Evolutionary conservation across 64 coral and sea anemone genomes (phyloP), one percentile per base, ranked within the genome.

Genomic region (Astreopora myriophthalma): DNA sequence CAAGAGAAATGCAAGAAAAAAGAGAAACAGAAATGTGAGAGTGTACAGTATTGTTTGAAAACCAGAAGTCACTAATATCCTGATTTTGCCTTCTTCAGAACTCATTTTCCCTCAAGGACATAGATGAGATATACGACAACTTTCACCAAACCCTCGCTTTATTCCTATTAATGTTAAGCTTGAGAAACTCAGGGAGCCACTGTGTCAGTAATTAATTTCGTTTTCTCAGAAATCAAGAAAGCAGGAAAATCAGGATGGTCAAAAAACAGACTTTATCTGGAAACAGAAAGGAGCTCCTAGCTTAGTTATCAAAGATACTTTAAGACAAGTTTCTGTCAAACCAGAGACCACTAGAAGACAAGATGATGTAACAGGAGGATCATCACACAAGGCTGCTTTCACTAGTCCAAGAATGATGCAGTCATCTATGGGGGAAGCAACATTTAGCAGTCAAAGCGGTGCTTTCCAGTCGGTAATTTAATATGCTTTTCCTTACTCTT

Each of bases 201-300:
- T n/a, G n/a, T n/a, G n/a, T n/a, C n/a, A n/a, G n/a, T n/a, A n/a
- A n/a, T n/a, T n/a, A n/a, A 12, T 48, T 76, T 76, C 26, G n/a
- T 73, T 44, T 62, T 38, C 58, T 64, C 30, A 83, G 79, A 83
- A 83, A 83, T 83, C 79, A 83, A 83, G 14, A 60, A 60, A 65
- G 6, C 79, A 64, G 20, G 31, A 11, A 14, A 34, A 65, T 30
- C 34, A 37, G n/a, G 79, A 37, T 14, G 17, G 10, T 55, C 10
- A 19, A 55, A 16, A 19, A 55, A 55, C 22, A 64, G 22, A 83
- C 79, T 64, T 11, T 65, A 16, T 13, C 13, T 0, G 13, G 14
- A 32, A 39, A 14, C 52, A 83, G 57, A 83, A 27, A 64, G 14
- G 34, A 13, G 55, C 34, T 35, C 33, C 79, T 23, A 38, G 10